Percentiles rank a stretch among this genome's conserved stretches.
Conservation (phyloP, 2,888 invertebrate species). For the Halictus ligatus region DNA sequence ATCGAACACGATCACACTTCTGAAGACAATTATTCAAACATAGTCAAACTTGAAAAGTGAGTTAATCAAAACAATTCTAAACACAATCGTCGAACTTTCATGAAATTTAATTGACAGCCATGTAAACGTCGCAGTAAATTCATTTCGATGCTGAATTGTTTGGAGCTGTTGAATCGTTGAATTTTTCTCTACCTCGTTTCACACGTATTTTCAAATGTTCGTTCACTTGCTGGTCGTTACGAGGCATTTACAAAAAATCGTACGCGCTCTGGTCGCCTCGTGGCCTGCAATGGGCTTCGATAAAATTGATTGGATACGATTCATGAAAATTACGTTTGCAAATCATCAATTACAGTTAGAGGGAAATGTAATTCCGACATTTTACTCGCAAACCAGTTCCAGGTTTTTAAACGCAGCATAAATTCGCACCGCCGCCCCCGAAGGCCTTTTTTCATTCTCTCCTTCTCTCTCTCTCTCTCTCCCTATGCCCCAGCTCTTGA, state of each 20-base stretch:
- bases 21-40: background rate
- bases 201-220: background rate
- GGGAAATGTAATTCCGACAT: background rate
- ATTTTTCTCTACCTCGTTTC: background rate
- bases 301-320: slow-evolving; percentile 15
- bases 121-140: background rate
- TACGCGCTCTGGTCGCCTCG: background rate
- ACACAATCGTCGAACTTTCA: background rate
- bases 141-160: background rate
- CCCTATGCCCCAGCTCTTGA: background rate
- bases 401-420: slow-evolving; percentile 8
- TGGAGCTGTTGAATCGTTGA: background rate
- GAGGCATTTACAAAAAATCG: background rate
- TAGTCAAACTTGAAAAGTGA: background rate
- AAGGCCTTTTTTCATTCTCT: background rate
- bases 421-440: background rate
- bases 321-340: background rate
- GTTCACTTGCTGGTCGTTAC: background rate
- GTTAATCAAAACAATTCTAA: background rate
- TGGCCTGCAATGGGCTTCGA: background rate
- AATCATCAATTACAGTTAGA: background rate
- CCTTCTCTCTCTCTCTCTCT: background rate
- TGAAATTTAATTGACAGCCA: background rate
- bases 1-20: background rate
- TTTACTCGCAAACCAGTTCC: background rate